Base-by-base conservation (phyloP, 2,113 vertebrate genomes). In the Stercorarius parasiticus region DNA sequence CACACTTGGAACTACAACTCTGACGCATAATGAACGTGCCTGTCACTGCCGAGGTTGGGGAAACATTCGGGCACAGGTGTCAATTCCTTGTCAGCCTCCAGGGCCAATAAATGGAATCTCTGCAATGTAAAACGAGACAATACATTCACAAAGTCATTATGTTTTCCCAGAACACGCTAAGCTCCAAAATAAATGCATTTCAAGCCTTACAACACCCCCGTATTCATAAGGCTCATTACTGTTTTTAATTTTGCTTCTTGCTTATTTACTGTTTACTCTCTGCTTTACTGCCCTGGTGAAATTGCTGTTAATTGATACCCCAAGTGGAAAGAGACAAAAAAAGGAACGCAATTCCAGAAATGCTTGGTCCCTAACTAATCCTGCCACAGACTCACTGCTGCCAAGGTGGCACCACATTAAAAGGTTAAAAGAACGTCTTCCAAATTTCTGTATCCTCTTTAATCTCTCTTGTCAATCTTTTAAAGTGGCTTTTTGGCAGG, bases 221-320 rank as follows among this genome's bases (percentile, higher is more conserved):
- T 94, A 97, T 96, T 98, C 95, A 95, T 94, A 96, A 82, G 29
- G 83, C 74, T 98, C 95, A 90, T 97, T 97, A 96, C 89, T 87
- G 96, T 23, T 95, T 98, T 96, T 97, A 98, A 98, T 98, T 98
- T 98, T 95, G 86, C 69, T 96, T 49, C 34, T 64, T 97, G 96
- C 47, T 98, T 98, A 97, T 98, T 97, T 98, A 97, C 95, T 97
- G 91, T 96, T 97, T 96, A 82, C 90, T 96, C 77, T 88, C 62
- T 97, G 59, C 77, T 96, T 97, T 97, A 96, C 85, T 89, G 80
- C 77, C 77, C 18, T 94, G 69, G 53, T 96, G 78, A 97, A 97
- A 97, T 71, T 90, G 59, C 77, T 97, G 29, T 92, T 97, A 96
- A 97, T 89, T 96, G 86, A 76, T 83, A 95, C 42, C 65, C 50